phyloP scores from a whole-genome alignment of 2,113 vertebrate genomes.

The Mus spicilegus region DNA sequence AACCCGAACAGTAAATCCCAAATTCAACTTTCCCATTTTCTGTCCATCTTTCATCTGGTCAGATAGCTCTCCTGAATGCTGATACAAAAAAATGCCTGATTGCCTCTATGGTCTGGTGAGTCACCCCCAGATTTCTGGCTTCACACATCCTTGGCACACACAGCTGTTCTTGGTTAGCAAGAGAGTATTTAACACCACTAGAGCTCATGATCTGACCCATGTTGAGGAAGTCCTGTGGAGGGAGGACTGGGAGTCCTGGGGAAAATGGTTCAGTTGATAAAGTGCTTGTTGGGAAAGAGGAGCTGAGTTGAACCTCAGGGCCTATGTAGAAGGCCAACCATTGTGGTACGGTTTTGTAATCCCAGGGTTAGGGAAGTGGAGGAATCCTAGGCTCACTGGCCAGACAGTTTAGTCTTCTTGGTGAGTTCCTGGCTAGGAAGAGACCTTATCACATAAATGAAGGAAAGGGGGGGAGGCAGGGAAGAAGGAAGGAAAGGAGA shows the following conservation, averaged over 20 bases:
- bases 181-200: slow-evolving; percentile 48
- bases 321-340: background rate
- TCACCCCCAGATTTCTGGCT: background rate
- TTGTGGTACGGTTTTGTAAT: background rate
- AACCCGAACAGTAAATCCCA: background rate
- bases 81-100: background rate
- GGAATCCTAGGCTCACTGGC: too few relatives aligned
- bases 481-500: background rate
- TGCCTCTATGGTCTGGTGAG: background rate
- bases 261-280: background rate
- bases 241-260: background rate
- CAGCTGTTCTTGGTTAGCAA: background rate
- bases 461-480: background rate
- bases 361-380: background rate
- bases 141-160: background rate
- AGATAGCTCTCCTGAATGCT: background rate
- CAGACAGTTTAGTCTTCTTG: background rate
- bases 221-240: background rate
- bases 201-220: slow-evolving; percentile 35
- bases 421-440: background rate
- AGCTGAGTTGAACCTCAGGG: background rate
- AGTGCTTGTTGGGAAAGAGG: background rate
- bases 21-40: background rate
- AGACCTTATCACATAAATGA: background rate
- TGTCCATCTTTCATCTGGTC: background rate